Conservation (phyloP, 1,140 invertebrate genomes). For the Condylostylus longicornis region DNA sequence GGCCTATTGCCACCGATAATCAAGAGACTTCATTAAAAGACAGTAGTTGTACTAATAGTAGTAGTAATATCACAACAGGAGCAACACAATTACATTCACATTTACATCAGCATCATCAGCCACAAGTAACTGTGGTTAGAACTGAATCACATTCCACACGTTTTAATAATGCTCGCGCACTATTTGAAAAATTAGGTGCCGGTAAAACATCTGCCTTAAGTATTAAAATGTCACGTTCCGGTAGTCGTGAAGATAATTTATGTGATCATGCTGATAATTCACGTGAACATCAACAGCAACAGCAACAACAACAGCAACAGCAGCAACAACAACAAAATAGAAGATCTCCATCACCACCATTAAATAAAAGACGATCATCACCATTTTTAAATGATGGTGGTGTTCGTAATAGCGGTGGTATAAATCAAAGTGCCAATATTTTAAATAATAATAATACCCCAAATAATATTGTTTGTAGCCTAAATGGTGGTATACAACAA, state of each 20-base stretch:
- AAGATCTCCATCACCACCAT: conserved; percentile 28
- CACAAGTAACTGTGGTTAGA: conserved; percentile 48
- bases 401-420: too few species aligned
- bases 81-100: conserved; percentile 30
- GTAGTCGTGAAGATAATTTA: conserved; percentile 29
- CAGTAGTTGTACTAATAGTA: too few species aligned
- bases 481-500: too few species aligned
- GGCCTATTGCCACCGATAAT: too few species aligned
- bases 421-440: too few species aligned
- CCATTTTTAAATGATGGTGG: conserved; percentile 3
- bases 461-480: too few species aligned
- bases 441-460: too few species aligned
- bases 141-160: conserved; percentile 77
- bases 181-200: conserved; percentile 79
- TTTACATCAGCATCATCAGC: conserved; percentile 18
- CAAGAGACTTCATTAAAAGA: too few species aligned
- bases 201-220: conserved; percentile 26
- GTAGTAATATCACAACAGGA: too few species aligned
- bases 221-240: conserved; percentile 21
- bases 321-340: too few species aligned
- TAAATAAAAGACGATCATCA: too few species aligned
- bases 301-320: too few species aligned
- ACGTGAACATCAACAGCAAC: neutral
- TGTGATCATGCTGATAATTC: conserved; percentile 16
- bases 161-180: conserved; percentile 80